These are phyloP conservation scores for Glareola pratincola DNA, from an alignment of 2,113 vertebrate genomes.

Conservation along the genomic window DNA sequence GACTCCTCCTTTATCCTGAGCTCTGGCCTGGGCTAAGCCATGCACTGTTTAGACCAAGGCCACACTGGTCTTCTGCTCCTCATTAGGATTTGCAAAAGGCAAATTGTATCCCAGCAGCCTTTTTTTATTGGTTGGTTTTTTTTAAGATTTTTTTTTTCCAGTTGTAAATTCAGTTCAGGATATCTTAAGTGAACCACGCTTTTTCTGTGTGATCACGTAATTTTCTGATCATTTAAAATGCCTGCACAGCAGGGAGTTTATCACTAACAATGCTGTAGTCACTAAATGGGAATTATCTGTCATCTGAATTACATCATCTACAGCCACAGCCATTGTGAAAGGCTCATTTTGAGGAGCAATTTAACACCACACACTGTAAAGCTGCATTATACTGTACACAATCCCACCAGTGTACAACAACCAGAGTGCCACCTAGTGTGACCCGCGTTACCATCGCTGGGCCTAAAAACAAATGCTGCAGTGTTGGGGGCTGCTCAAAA, in stretches of 20 bases:
- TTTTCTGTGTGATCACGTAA: not conserved
- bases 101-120: not conserved
- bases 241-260: not conserved
- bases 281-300: conserved; percentile 44
- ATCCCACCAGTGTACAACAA: not conserved
- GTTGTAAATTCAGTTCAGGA: not conserved
- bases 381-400: conserved; percentile 3
- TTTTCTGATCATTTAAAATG: not conserved
- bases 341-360: conserved; percentile 12
- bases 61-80: not conserved
- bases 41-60: not conserved
- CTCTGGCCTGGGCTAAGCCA: not conserved
- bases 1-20: not conserved
- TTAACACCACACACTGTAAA: conserved; percentile 29
- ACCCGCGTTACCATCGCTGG: accelerated
- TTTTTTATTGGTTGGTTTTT: not conserved
- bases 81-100: not conserved
- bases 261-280: not conserved
- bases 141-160: not conserved
- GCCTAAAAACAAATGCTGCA: not conserved
- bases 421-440: conserved; percentile 72
- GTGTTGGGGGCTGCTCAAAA: not conserved
- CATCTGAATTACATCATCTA: conserved; percentile 40
- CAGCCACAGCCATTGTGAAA: conserved; percentile 12
- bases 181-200: not conserved